Conservation (phyloP, 2,797 vertebrate species). For the Antennarius maculatus region DNA sequence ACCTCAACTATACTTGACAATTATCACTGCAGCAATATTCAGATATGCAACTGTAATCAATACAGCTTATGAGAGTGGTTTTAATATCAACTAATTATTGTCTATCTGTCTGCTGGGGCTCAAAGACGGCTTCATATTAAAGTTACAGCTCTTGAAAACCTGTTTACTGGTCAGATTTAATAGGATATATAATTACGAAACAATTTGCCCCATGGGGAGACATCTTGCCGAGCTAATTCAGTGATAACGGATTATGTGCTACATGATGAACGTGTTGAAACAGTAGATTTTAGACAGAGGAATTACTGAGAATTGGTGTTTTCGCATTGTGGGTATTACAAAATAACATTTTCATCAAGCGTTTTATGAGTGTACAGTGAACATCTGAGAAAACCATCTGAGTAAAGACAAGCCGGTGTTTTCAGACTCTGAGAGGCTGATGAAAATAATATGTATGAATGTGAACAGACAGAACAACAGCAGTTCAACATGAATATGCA, state of each 20-base stretch:
- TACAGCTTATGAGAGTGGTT: conserved; percentile 46
- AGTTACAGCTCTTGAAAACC: conserved; percentile 52
- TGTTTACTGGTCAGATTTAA: conserved; percentile 61
- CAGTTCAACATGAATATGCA: too few species aligned
- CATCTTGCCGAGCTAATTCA: conserved; percentile 47
- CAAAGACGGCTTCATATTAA: conserved; percentile 37
- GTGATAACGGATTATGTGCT: conserved; percentile 46
- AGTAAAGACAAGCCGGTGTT: conserved; percentile 28
- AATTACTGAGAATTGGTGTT: conserved; percentile 31
- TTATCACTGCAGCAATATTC: conserved; percentile 36
- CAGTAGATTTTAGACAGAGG: conserved; percentile 38
- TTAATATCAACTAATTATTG: conserved; percentile 65
- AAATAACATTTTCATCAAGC: conserved; percentile 43
- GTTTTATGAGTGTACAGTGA: conserved; percentile 32
- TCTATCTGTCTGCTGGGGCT: conserved; percentile 58
- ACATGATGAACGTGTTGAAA: conserved; percentile 38
- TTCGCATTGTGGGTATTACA: conserved; percentile 45
- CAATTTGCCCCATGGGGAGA: conserved; percentile 47
- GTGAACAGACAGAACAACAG: not conserved
- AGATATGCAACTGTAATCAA: conserved; percentile 54
- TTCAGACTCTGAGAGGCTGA: conserved; percentile 1
- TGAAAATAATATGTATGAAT: conserved; percentile 15
- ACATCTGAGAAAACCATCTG: conserved; percentile 28
- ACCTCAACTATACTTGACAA: conserved; percentile 8
- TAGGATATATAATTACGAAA: conserved; percentile 51